phyloP scores from a whole-genome alignment of 1,140 invertebrate genomes.

The Agrypnia vestita region DNA sequence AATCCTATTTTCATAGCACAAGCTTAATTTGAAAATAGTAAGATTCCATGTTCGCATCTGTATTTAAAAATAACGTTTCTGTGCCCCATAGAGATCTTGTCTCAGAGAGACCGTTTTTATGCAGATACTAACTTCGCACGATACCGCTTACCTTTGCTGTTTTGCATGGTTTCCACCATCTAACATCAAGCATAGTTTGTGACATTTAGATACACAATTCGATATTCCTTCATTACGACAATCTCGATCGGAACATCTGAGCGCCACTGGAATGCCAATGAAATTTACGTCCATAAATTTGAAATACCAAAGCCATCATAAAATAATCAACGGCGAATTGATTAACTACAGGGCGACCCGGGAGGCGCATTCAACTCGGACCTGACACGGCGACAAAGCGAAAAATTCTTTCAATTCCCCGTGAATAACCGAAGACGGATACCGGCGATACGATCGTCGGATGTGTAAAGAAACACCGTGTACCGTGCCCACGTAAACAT shows the following conservation, averaged over 20 bases:
- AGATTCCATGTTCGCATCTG: too few species aligned
- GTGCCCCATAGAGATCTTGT: too few species aligned
- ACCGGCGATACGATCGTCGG: slow-evolving; percentile 41
- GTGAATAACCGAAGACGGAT: slow-evolving; percentile 32
- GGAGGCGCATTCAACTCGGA: not conserved
- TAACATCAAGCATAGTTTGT: too few species aligned
- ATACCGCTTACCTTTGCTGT: too few species aligned
- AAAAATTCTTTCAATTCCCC: slow-evolving; percentile 8
- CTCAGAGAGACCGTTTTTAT: too few species aligned
- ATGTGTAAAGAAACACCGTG: slow-evolving; percentile 42
- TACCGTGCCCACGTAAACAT: slow-evolving; percentile 33
- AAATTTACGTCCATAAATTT: not conserved
- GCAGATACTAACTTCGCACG: too few species aligned
- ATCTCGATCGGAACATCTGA: not conserved
- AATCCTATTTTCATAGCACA: too few species aligned
- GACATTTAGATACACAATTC: too few species aligned
- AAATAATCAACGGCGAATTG: slow-evolving; percentile 2
- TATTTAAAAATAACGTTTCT: too few species aligned
- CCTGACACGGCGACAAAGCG: slow-evolving; percentile 2
- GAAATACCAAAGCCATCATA: not conserved
- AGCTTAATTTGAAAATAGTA: too few species aligned
- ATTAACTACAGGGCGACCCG: not conserved
- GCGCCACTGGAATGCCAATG: not conserved
- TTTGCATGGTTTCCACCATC: too few species aligned
- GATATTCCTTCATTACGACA: not conserved